phyloP scores from a whole-genome alignment of 1,140 invertebrate species.

The Drosophila suzukii region DNA sequence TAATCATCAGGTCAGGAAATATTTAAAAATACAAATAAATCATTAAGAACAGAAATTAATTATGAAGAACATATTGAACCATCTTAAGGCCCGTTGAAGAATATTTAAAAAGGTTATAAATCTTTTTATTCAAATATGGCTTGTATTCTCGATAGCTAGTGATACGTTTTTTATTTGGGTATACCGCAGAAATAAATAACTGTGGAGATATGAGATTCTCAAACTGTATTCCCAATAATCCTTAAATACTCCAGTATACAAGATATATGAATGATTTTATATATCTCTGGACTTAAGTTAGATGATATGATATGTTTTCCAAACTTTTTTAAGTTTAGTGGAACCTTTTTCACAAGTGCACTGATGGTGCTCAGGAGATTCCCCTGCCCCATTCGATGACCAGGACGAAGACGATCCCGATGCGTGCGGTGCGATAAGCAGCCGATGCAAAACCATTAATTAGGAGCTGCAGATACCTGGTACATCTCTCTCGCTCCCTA shows the following conservation, averaged over 20 bases:
- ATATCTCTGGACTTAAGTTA: too few species aligned
- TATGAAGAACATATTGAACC: background rate
- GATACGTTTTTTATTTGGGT: too few species aligned
- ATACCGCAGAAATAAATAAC: too few species aligned
- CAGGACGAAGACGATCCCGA: slow-evolving; percentile 61
- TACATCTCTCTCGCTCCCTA: slow-evolving; percentile 16
- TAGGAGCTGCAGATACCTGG: slow-evolving; percentile 77
- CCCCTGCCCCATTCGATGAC: slow-evolving; percentile 6
- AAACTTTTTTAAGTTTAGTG: background rate
- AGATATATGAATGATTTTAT: too few species aligned
- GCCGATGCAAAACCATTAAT: slow-evolving; percentile 80
- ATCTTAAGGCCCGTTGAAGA: background rate
- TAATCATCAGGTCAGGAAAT: background rate
- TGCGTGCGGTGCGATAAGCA: slow-evolving; percentile 78
- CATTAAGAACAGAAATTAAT: background rate
- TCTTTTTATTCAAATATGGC: too few species aligned
- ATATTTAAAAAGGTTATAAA: too few species aligned
- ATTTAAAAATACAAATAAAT: background rate
- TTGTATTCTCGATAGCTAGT: background rate
- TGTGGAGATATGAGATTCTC: too few species aligned
- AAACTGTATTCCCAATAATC: too few species aligned
- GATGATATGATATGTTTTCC: too few species aligned
- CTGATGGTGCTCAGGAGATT: slow-evolving; percentile 13
- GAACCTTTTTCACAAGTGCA: background rate
- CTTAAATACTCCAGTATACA: too few species aligned